Evolutionary conservation across 2,113 vertebrate genomes (phyloP).

Genomic region (Ammodytes dubius): DNA sequence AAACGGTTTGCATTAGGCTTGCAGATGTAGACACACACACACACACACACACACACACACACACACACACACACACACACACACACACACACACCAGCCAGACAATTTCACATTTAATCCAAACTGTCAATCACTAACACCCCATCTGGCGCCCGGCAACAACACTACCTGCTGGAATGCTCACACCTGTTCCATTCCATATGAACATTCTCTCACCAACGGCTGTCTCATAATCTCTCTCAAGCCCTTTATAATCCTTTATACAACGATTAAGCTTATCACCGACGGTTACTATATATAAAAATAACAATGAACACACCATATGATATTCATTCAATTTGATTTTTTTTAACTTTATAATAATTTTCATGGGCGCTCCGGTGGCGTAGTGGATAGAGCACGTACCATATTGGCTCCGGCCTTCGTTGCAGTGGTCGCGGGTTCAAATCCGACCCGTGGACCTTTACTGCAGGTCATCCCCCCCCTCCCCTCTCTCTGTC

Average conservation of each 20-base stretch:
- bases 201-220: conserved; percentile 19
- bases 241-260: conserved; percentile 2
- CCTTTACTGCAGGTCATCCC: too few species aligned
- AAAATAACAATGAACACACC: neutral
- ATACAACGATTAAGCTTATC: conserved; percentile 9
- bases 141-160: conserved; percentile 47
- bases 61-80: too few species aligned
- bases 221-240: conserved; percentile 26
- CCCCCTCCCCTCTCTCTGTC: too few species aligned
- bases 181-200: conserved; percentile 52
- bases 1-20: neutral
- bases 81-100: neutral
- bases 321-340: neutral
- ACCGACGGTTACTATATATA: neutral
- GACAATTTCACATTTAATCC: conserved; percentile 42
- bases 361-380: too few species aligned
- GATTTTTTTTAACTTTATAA: too few species aligned
- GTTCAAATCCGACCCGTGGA: too few species aligned
- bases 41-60: too few species aligned
- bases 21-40: conserved; percentile 44
- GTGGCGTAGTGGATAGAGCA: too few species aligned
- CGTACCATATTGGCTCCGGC: too few species aligned
- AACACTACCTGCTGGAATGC: conserved; percentile 55
- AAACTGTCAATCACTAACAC: conserved; percentile 49
- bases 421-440: too few species aligned